Base-by-base conservation (phyloP, 92 coral and sea anemone species). In the Metridium senile region DNA sequence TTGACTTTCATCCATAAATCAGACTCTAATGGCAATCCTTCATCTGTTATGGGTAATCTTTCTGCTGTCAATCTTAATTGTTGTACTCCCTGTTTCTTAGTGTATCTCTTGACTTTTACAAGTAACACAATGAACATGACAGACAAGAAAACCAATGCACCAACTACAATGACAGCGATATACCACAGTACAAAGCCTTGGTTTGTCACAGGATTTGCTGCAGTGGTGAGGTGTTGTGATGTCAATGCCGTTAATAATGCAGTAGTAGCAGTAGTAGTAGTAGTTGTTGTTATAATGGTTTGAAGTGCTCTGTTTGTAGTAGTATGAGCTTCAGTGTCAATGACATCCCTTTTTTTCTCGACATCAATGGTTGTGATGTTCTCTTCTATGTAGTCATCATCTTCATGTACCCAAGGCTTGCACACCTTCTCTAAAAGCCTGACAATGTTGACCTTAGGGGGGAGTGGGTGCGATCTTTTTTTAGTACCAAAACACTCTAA, bases 1-100 rank as follows among this genome's bases (percentile, higher is more conserved):
- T 72, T 72, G 46, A 72, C 19, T 35, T 56, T 72, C 76, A 72
- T 72, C 76, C 76, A 72, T 9, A 72, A 17, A 54, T 72, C 65
- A 0, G 76, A 54, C 76, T 72, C 76, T 29, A 22, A 56, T 23
- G 28, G 63, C 25, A 71, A n/a, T 11, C 66, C 66, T 1, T n/a
- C 65, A 23, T 72, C 76, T 6, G 47, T 45, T 10, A 54, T 20
- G 8, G 62, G 28, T 17, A 18, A 17, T 22, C 64, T 71, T n/a
- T n/a, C n/a, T n/a, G 16, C 23, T 29, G 33, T 71, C n/a, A 23
- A 29, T 26, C 35, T 51, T 3, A 54, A 3, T 3, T 54, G 4
- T 54, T 20, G 16, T 16, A 3, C 6, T 20, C 6, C n/a, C 25
- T 21, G 20, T 20, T 20, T 10, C 17, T 17, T 22, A 3, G 26